These are phyloP conservation scores for Rhogogaster chlorosoma DNA, from an alignment of 2,888 invertebrate species.

Conservation along the genomic window DNA sequence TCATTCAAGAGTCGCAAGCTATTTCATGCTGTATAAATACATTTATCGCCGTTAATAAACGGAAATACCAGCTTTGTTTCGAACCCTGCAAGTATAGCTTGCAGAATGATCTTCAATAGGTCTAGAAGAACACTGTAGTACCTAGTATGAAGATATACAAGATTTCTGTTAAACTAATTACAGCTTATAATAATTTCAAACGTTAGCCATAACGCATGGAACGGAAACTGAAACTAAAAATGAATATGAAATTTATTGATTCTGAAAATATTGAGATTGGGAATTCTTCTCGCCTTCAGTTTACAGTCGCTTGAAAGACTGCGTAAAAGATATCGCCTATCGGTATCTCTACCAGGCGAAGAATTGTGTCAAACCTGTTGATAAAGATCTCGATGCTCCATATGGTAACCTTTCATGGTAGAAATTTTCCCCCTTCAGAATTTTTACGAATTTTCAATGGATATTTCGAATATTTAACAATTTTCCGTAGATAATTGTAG, in stretches of 20 bases:
- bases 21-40: not conserved
- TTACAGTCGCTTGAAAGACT: no score
- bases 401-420: no score
- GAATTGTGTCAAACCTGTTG: no score
- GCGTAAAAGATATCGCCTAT: no score
- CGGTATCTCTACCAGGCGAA: no score
- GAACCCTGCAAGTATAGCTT: not conserved
- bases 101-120: not conserved
- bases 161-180: not conserved
- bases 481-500: no score
- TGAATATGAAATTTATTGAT: not conserved
- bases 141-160: not conserved
- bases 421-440: no score
- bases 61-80: not conserved
- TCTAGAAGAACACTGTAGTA: not conserved
- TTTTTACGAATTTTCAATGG: no score
- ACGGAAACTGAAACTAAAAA: not conserved
- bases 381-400: no score
- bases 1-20: not conserved
- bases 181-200: not conserved
- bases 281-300: no score
- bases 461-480: no score
- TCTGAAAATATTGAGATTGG: no score
- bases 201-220: not conserved
- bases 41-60: not conserved